phyloP scores from a whole-genome alignment of 30 jellyfish, hydroid and myxozoan genomes.

The Hydractinia symbiolongicarpus region DNA sequence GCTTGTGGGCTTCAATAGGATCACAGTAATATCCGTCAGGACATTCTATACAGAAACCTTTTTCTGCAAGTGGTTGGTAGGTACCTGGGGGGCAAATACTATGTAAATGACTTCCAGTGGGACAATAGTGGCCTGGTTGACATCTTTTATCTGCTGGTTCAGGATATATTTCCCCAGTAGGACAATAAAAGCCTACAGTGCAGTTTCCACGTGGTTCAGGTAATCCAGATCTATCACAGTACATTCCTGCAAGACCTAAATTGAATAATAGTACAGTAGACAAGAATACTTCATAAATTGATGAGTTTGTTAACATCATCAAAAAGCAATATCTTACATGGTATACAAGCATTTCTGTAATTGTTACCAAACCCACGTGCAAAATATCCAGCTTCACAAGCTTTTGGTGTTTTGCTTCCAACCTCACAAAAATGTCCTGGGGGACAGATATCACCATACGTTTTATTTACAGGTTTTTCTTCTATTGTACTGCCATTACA shows the following conservation, averaged over 20 bases:
- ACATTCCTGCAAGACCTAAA: constrained; percentile 84
- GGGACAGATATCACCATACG: constrained; percentile 95
- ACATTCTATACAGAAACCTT: constrained; percentile 78
- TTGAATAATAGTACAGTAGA: not conserved
- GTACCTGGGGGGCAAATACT: constrained; percentile 82
- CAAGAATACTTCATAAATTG: no score
- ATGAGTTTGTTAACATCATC: not conserved
- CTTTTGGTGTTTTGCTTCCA: constrained; percentile 80
- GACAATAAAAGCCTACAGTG: constrained; percentile 86
- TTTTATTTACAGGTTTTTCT: constrained; percentile 74
- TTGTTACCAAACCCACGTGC: constrained; percentile 94
- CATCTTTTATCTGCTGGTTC: constrained; percentile 74
- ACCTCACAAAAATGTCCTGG: constrained; percentile 89
- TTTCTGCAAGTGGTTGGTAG: constrained; percentile 75
- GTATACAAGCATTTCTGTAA: constrained; percentile 73
- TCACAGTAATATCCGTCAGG: constrained; percentile 86
- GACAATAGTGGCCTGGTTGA: constrained; percentile 96
- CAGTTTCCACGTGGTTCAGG: constrained; percentile 92
- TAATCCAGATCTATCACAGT: constrained; percentile 79
- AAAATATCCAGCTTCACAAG: constrained; percentile 86
- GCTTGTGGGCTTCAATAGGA: constrained; percentile 70
- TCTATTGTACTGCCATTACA: constrained; percentile 91
- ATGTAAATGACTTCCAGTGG: constrained; percentile 65
- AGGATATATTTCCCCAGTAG: constrained; percentile 87
- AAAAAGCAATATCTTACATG: constrained; percentile 45